Percentiles rank a stretch among this genome's conserved stretches.
Evolutionary conservation across 1,140 invertebrate species (phyloP).

Genomic region (Atta texana): DNA sequence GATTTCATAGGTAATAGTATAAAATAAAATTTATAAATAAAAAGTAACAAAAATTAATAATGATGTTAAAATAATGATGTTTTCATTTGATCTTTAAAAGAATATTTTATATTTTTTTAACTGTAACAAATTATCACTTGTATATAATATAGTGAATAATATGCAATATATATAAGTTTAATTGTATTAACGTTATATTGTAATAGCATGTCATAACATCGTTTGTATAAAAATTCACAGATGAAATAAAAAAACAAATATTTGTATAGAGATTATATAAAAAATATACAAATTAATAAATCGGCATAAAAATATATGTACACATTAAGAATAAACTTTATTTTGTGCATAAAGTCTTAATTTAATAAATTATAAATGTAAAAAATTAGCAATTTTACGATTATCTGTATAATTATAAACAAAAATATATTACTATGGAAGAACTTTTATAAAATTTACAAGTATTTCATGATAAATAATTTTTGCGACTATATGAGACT

Average conservation of each 20-base stretch:
- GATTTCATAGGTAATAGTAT: not conserved
- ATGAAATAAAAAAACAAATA: conserved; percentile 15
- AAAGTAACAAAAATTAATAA: not conserved
- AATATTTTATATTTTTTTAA: not conserved
- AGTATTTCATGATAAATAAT: conserved; percentile 78
- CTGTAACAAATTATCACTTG: conserved; percentile 4
- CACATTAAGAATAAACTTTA: conserved; percentile 27
- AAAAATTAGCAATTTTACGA: conserved; percentile 4
- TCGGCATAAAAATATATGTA: not conserved
- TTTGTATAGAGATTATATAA: conserved; percentile 13
- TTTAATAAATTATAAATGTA: conserved; percentile 24
- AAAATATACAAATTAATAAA: conserved; percentile 42
- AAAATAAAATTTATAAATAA: conserved; percentile 6
- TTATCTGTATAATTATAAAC: conserved; percentile 53
- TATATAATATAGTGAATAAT: conserved; percentile 17
- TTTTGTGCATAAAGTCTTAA: conserved; percentile 46
- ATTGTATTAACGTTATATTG: conserved; percentile 1
- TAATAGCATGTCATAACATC: not conserved
- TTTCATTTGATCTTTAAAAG: not conserved
- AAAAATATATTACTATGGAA: conserved; percentile 75
- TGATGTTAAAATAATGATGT: not conserved
- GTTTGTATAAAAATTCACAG: conserved; percentile 18
- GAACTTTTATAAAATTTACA: conserved; percentile 77
- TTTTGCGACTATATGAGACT: conserved; percentile 61
- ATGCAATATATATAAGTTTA: not conserved